Conservation (phyloP, 2,888 invertebrate genomes). For the Apamea monoglypha region DNA sequence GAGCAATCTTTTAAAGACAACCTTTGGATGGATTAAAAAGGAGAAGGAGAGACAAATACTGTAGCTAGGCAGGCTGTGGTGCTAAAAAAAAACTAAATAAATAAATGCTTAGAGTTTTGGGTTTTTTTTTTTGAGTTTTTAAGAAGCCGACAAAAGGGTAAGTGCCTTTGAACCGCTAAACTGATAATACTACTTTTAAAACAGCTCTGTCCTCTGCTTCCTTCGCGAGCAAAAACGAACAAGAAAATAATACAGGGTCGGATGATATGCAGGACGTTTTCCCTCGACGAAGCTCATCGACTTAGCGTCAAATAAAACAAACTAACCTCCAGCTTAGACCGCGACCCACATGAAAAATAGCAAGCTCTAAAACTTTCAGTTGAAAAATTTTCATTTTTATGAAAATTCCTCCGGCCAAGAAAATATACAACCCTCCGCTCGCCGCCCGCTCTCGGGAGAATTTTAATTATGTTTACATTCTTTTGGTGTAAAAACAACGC, state of each 20-base stretch:
- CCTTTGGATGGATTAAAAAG: too few species aligned
- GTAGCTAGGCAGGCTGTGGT: too few species aligned
- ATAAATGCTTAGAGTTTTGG: too few species aligned
- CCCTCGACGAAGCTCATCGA: conserved; percentile 47
- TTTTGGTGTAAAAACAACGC: conserved; percentile 74
- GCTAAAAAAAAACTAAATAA: too few species aligned
- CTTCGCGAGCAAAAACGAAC: conserved; percentile 1
- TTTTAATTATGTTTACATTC: conserved; percentile 86
- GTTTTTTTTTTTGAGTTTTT: too few species aligned
- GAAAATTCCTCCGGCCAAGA: conserved; percentile 58
- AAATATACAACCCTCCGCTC: conserved; percentile 61
- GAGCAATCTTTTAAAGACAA: too few species aligned
- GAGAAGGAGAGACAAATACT: too few species aligned
- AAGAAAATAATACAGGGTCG: conserved; percentile 1
- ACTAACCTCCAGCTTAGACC: conserved; percentile 37
- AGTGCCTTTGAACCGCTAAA: neutral
- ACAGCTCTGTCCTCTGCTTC: neutral
- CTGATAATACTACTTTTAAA: neutral
- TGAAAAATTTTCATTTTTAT: conserved; percentile 60
- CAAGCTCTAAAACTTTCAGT: conserved; percentile 44
- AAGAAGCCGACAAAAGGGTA: conserved; percentile 1
- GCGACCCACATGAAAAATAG: conserved; percentile 49
- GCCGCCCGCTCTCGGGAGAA: conserved; percentile 67
- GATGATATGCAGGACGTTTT: conserved; percentile 40
- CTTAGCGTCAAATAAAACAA: conserved; percentile 57